A percentile compares a stretch with the other conserved stretches of the same genome.
Conservation (phyloP, 2,797 vertebrate genomes). For the Alfaro cultratus region DNA sequence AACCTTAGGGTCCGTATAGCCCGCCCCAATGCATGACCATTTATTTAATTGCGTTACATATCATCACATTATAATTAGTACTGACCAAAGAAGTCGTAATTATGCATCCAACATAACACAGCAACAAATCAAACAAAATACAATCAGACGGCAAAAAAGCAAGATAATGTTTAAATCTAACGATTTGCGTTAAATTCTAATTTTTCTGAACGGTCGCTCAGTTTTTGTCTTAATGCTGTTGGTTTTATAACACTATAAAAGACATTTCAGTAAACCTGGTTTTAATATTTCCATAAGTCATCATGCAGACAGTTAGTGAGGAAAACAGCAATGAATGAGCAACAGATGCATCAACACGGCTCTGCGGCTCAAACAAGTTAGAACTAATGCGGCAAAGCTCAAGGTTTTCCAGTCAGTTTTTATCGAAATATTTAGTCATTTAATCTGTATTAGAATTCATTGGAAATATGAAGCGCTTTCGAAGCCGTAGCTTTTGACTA, state of each 20-base stretch:
- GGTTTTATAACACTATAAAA: not conserved
- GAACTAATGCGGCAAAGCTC: not conserved
- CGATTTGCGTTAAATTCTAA: not conserved
- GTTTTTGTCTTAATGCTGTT: not conserved
- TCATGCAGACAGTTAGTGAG: not conserved
- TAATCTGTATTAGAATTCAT: not conserved
- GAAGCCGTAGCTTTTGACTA: not conserved
- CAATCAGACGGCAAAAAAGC: not conserved
- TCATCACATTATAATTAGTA: not conserved
- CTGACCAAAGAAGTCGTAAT: not conserved
- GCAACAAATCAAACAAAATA: not conserved
- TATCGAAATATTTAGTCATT: not conserved
- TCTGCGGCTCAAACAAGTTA: not conserved
- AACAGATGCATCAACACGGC: not conserved
- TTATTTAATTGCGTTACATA: not conserved
- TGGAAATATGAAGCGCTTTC: no score
- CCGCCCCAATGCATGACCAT: no score
- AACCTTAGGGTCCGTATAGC: no score
- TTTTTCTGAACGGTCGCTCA: not conserved
- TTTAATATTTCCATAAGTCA: not conserved
- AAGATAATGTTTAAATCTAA: not conserved
- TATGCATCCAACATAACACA: not conserved
- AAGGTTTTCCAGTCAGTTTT: not conserved
- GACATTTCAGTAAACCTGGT: no score
- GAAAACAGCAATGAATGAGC: not conserved